Base-by-base conservation (phyloP, 2,797 vertebrate genomes). In the Babyrousa celebensis region DNA sequence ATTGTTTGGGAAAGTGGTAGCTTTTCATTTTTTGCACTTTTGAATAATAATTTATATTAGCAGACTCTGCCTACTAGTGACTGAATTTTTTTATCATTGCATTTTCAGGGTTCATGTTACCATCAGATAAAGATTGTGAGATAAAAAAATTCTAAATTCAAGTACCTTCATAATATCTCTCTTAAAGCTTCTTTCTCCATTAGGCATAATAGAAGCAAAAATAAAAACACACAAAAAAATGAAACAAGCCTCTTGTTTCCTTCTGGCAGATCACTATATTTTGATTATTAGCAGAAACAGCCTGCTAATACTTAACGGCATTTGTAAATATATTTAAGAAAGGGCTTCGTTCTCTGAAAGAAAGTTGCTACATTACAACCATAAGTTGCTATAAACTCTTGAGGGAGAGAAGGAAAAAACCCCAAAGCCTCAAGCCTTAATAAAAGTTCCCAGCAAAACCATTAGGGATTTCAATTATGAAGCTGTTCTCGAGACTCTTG, bases 401-500 rank as follows among this genome's bases (percentile, higher is more conserved):
- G n/a, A 89, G 70, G 89, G 87, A 62, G 48, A 93, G 70, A 85
- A 65, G 25, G 15, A 6, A 32, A 68, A 36, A 62, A 4, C 1
- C 29, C 75, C 83, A 71, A 63, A 14, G 40, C 48, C 56, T 17
- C 86, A 95, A 94, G 92, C 89, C 70, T 98, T 93, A 85, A 86
- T 10, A 70, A 68, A 98, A 98, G 84, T 94, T 98, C 95, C 97
- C 63, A 89, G 95, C 91, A 78, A 98, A 98, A 96, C 97, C 97
- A 75, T 93, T 3, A 4, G 95, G 96, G 97, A 97, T 96, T 98
- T 96, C 97, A 98, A 97, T 97, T 98, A 98, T 62, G 93, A 97
- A 95, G 84, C 91, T 90, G 96, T 98, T 98, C 97, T 98, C 95
- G 91, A 97, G 98, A 98, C 97, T 98, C 98, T 97, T 98, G 93